A percentile compares a stretch with the other conserved stretches of the same genome.
These are phyloP conservation scores for Ciconia boyciana DNA, from an alignment of 2,113 vertebrate genomes.

Conservation along the genomic window DNA sequence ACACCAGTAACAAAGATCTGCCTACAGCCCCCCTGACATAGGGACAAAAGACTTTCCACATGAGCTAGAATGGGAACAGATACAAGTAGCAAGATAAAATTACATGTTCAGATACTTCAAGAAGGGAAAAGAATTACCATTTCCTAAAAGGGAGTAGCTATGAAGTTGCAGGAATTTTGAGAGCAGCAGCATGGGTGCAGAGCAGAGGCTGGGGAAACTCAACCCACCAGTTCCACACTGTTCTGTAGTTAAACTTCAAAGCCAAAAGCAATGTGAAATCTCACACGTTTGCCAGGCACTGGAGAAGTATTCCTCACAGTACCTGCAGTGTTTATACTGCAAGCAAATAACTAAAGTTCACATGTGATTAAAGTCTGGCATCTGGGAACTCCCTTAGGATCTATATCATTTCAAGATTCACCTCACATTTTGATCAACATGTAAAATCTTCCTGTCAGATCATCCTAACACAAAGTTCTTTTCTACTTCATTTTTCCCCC, in stretches of 20 bases:
- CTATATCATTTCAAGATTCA: neutral
- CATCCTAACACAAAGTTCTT: neutral
- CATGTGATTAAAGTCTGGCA: neutral
- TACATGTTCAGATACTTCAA: neutral
- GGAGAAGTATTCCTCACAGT: neutral
- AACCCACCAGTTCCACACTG: neutral
- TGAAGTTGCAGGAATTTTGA: neutral
- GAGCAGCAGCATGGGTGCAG: neutral
- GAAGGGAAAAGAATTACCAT: neutral
- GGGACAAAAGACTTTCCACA: neutral
- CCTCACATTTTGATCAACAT: neutral
- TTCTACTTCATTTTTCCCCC: neutral
- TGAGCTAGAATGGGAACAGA: neutral
- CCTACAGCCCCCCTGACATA: neutral
- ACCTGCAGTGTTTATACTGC: neutral
- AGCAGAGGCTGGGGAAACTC: neutral
- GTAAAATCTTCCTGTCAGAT: neutral
- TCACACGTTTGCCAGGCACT: neutral
- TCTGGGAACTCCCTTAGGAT: neutral
- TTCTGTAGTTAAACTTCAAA: neutral
- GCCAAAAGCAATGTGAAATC: neutral
- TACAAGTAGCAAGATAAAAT: slow-evolving; percentile 18
- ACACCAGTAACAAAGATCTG: neutral
- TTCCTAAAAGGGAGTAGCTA: neutral
- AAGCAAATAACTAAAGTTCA: neutral